phyloP scores from a whole-genome alignment of 2,113 vertebrate genomes.

The Hepsetus odoe region DNA sequence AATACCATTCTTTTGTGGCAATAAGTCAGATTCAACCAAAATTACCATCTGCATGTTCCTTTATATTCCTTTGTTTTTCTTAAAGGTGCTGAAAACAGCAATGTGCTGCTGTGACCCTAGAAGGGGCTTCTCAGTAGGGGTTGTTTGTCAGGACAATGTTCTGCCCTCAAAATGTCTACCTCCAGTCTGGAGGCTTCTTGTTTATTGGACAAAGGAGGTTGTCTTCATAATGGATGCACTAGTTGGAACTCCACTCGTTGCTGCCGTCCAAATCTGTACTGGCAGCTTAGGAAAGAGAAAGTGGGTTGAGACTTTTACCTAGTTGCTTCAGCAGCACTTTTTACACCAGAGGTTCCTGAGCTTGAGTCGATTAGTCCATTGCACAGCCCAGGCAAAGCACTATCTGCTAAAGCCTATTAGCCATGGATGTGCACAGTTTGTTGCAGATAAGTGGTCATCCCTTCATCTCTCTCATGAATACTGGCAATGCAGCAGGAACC shows the following conservation, averaged over 20 bases:
- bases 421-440: conserved; percentile 39
- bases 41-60: too few relatives aligned
- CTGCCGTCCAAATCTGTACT: not conserved
- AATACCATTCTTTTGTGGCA: too few relatives aligned
- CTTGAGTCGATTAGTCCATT: conserved; percentile 43
- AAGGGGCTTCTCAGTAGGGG: conserved; percentile 7
- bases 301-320: conserved; percentile 25
- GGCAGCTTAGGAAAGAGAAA: conserved; percentile 28
- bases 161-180: conserved; percentile 43
- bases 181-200: conserved; percentile 22
- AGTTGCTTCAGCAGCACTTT: conserved; percentile 41
- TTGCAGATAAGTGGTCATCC: conserved; percentile 42
- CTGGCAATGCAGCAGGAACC: conserved; percentile 3
- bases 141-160: conserved; percentile 24
- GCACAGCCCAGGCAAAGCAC: conserved; percentile 10
- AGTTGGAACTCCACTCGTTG: conserved; percentile 33
- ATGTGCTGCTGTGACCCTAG: not conserved
- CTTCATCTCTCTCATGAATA: conserved; percentile 23
- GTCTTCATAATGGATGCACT: conserved; percentile 22
- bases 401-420: conserved; percentile 40
- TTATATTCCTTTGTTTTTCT: not conserved
- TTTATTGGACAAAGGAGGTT: not conserved
- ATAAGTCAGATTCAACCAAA: too few relatives aligned
- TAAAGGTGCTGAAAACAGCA: not conserved
- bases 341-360: conserved; percentile 26